A percentile compares a stretch with the other conserved stretches of the same genome.
Conservation (phyloP, 2,888 invertebrate species). For the Stenolophus ochropezus region DNA sequence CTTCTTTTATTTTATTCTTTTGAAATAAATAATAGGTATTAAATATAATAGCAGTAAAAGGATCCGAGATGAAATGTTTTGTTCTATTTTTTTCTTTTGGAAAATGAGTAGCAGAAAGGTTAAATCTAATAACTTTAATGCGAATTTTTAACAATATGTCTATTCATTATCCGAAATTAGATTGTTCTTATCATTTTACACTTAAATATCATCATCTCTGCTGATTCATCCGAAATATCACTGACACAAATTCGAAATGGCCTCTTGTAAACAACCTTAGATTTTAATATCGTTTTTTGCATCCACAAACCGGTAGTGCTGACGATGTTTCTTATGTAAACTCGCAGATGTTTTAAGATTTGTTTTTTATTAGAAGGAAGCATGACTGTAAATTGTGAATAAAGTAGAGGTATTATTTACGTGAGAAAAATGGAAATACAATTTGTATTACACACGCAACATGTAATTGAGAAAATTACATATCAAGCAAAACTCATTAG, state of each 20-base stretch:
- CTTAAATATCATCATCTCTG: not conserved
- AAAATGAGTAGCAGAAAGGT: not conserved
- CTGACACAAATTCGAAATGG: not conserved
- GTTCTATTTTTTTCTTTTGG: no score
- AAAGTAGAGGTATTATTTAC: not conserved
- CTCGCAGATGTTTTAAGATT: slow-evolving; percentile 28
- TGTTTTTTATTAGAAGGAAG: not conserved
- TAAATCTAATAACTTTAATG: not conserved
- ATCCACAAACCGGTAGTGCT: slow-evolving; percentile 45
- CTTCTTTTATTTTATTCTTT: no score
- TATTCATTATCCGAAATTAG: not conserved
- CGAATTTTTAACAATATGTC: not conserved
- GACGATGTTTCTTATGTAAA: slow-evolving; percentile 35
- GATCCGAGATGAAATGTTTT: no score
- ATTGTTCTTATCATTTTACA: not conserved
- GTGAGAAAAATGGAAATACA: slow-evolving; percentile 4
- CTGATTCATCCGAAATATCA: not conserved
- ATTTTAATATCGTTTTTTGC: slow-evolving; percentile 45
- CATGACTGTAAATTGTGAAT: not conserved
- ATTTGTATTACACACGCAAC: slow-evolving; percentile 3
- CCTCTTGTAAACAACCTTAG: not conserved
- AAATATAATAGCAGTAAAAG: no score
- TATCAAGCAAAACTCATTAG: not conserved
- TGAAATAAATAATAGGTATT: no score
- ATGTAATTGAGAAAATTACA: slow-evolving; percentile 3